phyloP scores from a whole-genome alignment of 2,797 vertebrate genomes.

The Intellagama lesueurii region DNA sequence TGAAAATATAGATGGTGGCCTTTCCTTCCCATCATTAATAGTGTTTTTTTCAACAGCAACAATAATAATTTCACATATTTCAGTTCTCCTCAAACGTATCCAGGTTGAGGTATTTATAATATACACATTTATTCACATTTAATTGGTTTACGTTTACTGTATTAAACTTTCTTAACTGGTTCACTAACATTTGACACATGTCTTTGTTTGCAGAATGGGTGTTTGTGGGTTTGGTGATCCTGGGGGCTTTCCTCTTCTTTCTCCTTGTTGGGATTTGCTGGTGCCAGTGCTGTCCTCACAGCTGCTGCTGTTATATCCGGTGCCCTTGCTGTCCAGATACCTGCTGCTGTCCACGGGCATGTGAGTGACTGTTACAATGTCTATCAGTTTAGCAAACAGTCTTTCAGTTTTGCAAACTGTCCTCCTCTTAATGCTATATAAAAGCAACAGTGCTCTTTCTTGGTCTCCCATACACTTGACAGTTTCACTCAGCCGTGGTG shows the following conservation, averaged over 20 bases:
- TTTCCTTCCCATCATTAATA: background rate
- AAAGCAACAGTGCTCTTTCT: slow-evolving; percentile 45
- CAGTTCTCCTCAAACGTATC: background rate
- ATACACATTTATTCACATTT: slow-evolving; percentile 7
- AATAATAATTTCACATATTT: background rate
- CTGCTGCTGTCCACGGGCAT: slow-evolving; percentile 95
- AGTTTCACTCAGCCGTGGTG: slow-evolving; percentile 6
- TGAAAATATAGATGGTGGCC: too few relatives aligned
- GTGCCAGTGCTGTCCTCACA: slow-evolving; percentile 98
- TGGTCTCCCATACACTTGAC: background rate
- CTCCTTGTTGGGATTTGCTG: slow-evolving; percentile 94
- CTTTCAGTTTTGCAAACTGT: background rate
- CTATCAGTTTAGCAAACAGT: background rate
- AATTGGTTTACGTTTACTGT: background rate
- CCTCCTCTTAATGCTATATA: slow-evolving; percentile 5
- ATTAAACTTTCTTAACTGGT: background rate
- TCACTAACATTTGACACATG: slow-evolving; percentile 32
- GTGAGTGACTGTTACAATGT: slow-evolving; percentile 81
- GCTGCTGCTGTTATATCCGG: slow-evolving; percentile 95
- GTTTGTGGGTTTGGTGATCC: slow-evolving; percentile 91
- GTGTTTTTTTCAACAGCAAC: background rate
- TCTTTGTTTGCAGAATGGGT: slow-evolving; percentile 88
- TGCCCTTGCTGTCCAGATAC: slow-evolving; percentile 96
- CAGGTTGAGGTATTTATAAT: background rate
- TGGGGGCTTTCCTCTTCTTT: slow-evolving; percentile 88